These are phyloP conservation scores for Ceratosolen solmsi DNA, from an alignment of 1,140 invertebrate genomes.

Conservation along the genomic window DNA sequence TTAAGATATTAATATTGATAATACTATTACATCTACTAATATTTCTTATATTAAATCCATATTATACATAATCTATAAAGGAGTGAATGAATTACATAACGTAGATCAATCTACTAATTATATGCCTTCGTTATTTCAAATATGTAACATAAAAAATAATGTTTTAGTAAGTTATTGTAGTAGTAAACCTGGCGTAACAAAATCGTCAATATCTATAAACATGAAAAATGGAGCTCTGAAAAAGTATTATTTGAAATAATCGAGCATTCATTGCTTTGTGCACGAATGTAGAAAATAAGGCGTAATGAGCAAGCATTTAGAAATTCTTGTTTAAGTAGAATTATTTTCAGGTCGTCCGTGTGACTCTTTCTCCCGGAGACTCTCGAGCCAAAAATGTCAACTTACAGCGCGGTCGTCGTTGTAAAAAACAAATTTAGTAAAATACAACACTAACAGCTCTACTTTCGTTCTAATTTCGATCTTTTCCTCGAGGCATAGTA, in stretches of 20 bases:
- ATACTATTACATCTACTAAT: no score
- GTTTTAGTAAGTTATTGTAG: no score
- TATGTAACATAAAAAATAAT: no score
- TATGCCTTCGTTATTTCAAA: no score
- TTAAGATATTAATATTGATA: no score
- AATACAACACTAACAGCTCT: conserved; percentile 21
- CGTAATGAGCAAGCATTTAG: not conserved
- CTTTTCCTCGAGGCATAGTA: not conserved
- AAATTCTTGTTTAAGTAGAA: conserved; percentile 35
- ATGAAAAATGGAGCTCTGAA: not conserved
- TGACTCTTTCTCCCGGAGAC: not conserved
- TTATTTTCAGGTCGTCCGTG: conserved; percentile 30
- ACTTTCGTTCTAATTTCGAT: conserved; percentile 19
- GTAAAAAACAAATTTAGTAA: conserved; percentile 25
- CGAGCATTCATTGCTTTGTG: not conserved
- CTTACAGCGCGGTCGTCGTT: not conserved
- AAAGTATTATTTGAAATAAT: not conserved
- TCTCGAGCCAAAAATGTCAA: conserved; percentile 32
- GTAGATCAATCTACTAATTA: no score
- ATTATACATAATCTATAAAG: no score
- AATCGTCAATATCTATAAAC: no score
- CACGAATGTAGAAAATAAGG: no score
- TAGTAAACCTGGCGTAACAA: no score
- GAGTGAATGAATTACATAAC: no score
- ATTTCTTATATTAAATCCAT: no score